Percentiles rank a stretch among this genome's conserved stretches.
These are phyloP conservation scores for Oreocharis arfaki DNA, from an alignment of 2,113 vertebrate genomes.

Conservation along the genomic window DNA sequence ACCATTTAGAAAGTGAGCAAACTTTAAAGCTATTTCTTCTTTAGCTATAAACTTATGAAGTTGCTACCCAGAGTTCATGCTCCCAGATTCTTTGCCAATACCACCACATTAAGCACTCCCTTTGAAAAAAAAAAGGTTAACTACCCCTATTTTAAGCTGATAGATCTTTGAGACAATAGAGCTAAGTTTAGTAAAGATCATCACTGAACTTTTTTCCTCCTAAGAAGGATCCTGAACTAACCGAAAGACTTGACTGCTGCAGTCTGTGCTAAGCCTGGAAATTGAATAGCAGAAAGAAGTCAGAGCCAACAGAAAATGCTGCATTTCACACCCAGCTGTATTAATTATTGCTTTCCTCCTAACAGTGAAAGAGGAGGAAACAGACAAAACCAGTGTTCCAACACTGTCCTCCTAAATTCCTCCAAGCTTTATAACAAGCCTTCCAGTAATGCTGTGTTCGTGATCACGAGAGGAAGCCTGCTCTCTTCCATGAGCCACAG, in stretches of 20 bases:
- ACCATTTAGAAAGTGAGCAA: neutral
- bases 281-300: neutral
- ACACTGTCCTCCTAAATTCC: neutral
- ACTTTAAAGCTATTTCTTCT: neutral
- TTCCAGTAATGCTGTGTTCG: neutral
- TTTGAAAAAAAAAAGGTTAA: neutral
- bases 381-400: neutral
- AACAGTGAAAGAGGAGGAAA: neutral
- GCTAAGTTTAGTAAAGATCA: neutral
- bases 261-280: neutral
- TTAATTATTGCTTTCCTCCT: slow-evolving; percentile 40
- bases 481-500: neutral
- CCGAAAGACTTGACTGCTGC: neutral
- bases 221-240: neutral
- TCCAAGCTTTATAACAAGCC: neutral
- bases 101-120: neutral
- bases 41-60: neutral
- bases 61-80: neutral
- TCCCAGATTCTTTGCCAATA: neutral
- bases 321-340: slow-evolving; percentile 28
- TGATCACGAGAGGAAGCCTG: neutral
- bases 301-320: neutral
- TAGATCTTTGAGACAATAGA: neutral
- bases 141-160: neutral
- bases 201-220: neutral